Evolutionary conservation across 2,888 invertebrate genomes (phyloP).

Genomic region (Lochmaea capreae): DNA sequence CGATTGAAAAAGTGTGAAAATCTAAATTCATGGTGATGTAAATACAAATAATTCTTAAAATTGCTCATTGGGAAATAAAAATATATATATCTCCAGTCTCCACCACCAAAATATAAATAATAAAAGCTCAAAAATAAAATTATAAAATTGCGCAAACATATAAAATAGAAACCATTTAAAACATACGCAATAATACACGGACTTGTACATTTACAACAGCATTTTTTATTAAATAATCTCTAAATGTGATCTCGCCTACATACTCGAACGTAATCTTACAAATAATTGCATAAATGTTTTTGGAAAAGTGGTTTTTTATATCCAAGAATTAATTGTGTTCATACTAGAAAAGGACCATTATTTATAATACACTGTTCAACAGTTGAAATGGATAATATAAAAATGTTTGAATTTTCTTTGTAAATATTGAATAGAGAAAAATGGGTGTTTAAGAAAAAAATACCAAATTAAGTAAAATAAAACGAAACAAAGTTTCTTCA

Average conservation of each 20-base stretch:
- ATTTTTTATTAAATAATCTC: neutral
- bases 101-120: neutral
- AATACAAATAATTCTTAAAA: neutral
- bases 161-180: neutral
- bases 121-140: neutral
- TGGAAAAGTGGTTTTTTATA: neutral
- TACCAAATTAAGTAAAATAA: no score
- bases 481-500: no score
- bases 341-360: neutral
- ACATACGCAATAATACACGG: neutral
- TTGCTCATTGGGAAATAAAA: neutral
- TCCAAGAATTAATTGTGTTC: neutral
- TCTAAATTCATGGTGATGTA: neutral
- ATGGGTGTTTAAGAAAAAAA: no score
- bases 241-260: neutral
- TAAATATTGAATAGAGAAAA: no score
- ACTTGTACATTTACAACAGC: neutral
- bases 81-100: no score
- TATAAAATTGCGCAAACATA: neutral
- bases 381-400: neutral
- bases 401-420: neutral
- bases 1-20: no score
- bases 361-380: neutral
- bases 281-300: constrained; percentile 1
- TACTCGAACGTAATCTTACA: neutral